These are phyloP conservation scores for Polia nebulosa DNA, from an alignment of 2,888 invertebrate genomes.

Conservation along the genomic window DNA sequence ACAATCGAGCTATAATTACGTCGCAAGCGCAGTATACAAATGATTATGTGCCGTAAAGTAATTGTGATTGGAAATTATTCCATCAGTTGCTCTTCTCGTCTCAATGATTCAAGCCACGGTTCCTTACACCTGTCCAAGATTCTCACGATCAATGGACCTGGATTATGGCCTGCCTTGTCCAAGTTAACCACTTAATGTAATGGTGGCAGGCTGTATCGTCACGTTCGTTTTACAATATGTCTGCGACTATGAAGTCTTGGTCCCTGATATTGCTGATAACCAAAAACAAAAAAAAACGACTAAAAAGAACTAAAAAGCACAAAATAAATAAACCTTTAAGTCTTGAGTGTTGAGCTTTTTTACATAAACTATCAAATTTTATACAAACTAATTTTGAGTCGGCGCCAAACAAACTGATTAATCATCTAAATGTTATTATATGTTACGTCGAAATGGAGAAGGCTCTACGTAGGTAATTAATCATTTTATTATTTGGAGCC, in stretches of 20 bases:
- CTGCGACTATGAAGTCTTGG: conserved; percentile 17
- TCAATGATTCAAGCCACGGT: conserved; percentile 67
- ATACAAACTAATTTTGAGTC: too few relatives aligned
- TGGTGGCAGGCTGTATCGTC: conserved; percentile 23
- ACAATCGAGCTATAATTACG: conserved; percentile 44
- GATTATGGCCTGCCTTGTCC: conserved; percentile 41
- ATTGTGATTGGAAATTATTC: conserved; percentile 58
- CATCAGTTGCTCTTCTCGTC: conserved; percentile 40
- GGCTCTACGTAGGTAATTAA: too few relatives aligned
- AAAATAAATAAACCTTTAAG: too few relatives aligned
- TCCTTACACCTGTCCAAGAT: conserved; percentile 81
- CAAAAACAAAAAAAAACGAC: conserved; percentile 1
- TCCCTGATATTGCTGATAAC: not conserved
- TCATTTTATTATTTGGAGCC: too few relatives aligned
- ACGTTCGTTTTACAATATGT: conserved; percentile 42
- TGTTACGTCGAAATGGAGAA: too few relatives aligned
- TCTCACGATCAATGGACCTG: conserved; percentile 78
- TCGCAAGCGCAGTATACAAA: conserved; percentile 43
- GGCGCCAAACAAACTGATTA: too few relatives aligned
- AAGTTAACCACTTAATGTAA: conserved; percentile 50
- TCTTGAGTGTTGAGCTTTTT: too few relatives aligned
- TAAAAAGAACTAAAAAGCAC: too few relatives aligned
- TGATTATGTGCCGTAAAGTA: conserved; percentile 42
- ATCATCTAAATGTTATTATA: too few relatives aligned
- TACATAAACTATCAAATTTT: too few relatives aligned